A percentile compares a stretch with the other conserved stretches of the same genome.
Conservation (phyloP, 1,140 invertebrate genomes). For the Chironomus striatipennis region DNA sequence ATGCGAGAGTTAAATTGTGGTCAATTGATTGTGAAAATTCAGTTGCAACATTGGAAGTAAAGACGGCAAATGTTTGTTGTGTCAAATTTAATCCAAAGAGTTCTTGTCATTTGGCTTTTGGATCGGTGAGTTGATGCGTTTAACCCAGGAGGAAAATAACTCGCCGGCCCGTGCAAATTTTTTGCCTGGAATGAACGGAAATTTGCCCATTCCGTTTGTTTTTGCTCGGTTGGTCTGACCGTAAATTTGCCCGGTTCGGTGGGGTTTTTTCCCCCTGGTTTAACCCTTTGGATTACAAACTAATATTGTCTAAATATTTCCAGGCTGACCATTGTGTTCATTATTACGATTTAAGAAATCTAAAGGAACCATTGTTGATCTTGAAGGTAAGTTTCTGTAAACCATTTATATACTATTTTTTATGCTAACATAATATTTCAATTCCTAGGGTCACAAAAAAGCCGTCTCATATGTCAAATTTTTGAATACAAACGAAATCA, state of each 20-base stretch:
- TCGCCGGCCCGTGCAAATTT: too few relatives aligned
- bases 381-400: conserved; percentile 48
- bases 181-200: too few relatives aligned
- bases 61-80: conserved; percentile 87
- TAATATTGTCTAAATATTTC: too few relatives aligned
- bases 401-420: background rate
- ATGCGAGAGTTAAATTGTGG: conserved; percentile 92
- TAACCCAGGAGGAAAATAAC: too few relatives aligned
- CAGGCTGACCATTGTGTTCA: conserved; percentile 90
- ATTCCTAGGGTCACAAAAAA: conserved; percentile 68
- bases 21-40: conserved; percentile 80
- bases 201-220: too few relatives aligned
- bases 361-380: conserved; percentile 70
- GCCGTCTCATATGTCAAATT: conserved; percentile 96
- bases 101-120: conserved; percentile 81
- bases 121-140: conserved; percentile 55
- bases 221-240: too few relatives aligned
- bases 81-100: conserved; percentile 92
- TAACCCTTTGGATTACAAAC: too few relatives aligned
- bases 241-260: too few relatives aligned
- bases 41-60: conserved; percentile 77
- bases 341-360: conserved; percentile 88
- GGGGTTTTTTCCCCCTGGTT: too few relatives aligned
- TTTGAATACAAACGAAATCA: conserved; percentile 78
- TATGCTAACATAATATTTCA: background rate